A percentile compares a stretch with the other conserved stretches of the same genome.
Evolutionary conservation across 1,140 invertebrate species (phyloP).

Genomic region (Anadara kagoshimensis): DNA sequence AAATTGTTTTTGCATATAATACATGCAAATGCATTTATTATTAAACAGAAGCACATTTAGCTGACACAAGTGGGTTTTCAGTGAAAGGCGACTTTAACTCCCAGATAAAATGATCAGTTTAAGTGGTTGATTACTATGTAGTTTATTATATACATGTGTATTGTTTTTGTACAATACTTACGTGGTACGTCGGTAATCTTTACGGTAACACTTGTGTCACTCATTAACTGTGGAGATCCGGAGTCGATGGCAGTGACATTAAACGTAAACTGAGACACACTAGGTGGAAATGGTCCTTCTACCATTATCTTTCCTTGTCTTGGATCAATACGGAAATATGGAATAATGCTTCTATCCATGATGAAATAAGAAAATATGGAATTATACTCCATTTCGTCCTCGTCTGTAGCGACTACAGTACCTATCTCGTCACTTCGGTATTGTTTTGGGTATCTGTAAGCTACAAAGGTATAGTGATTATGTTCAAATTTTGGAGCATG

Average conservation of each 20-base stretch:
- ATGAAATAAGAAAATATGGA: slow-evolving; percentile 47
- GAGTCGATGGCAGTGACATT: slow-evolving; percentile 43
- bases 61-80: too few relatives aligned
- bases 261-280: slow-evolving; percentile 18
- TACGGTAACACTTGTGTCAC: slow-evolving; percentile 32
- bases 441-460: slow-evolving; percentile 39
- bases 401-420: slow-evolving; percentile 38
- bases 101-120: too few relatives aligned
- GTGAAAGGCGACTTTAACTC: too few relatives aligned
- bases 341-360: slow-evolving; percentile 21
- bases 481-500: slow-evolving; percentile 45
- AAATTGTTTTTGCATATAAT: too few relatives aligned
- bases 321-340: slow-evolving; percentile 33
- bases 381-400: slow-evolving; percentile 46
- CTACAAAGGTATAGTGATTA: slow-evolving; percentile 26
- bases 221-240: slow-evolving; percentile 45
- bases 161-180: slow-evolving; percentile 45
- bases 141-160: background rate
- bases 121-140: too few relatives aligned
- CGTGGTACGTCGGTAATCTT: slow-evolving; percentile 43
- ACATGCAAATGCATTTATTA: too few relatives aligned
- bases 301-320: slow-evolving; percentile 32
- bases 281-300: slow-evolving; percentile 25
- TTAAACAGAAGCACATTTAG: too few relatives aligned
- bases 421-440: slow-evolving; percentile 29